Base-by-base conservation (phyloP, 2,888 invertebrate genomes). In the Drymonia ruficornis region DNA sequence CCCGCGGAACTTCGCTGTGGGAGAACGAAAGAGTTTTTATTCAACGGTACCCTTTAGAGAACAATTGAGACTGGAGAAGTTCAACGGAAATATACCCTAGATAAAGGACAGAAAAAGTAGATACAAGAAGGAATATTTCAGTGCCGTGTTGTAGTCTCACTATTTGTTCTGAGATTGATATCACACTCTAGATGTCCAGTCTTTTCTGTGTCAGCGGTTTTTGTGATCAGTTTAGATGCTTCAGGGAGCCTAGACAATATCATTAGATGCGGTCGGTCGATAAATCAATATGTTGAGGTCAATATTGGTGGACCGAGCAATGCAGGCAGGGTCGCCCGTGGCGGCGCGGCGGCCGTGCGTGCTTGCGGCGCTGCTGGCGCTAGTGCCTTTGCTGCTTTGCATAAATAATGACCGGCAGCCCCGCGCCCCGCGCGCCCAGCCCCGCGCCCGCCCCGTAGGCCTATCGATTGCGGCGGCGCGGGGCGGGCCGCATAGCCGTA, bases 391-490 rank as follows among this genome's bases (percentile, higher is more conserved):
- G 84, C 83, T 89, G 88, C 91, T 89, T 91, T 91, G 89, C 91
- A 91, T 92, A 91, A 91, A 87, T 91, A 89, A 90, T 91, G 86
- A 86, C 76, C 76, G 23, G 75, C 76, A 74, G 69, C 66, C 68
- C 60, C 74, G 67, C 65, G 69, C 66, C 68, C 60, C 74, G 67
- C 65, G 70, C 68, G 59, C 70, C 63, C 86, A 87, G 64, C 72
- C 84, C 65, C 86, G 83, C 93, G 93, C 47, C 93, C 91, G 86
- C 94, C 94, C 76, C 94, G 95, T 85, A 95, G 95, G 68, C 95
- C 95, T 78, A 95, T 95, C 70, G 95, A 95, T 88, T 95, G 95
- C 86, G 95, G 89, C 86, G 94, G 94, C 78, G 95, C 80, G 95
- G 91, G 87, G 90, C 89, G 89, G 87, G 89, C 89, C 87, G 87